phyloP scores from a whole-genome alignment of 2,113 vertebrate genomes.

The Petrocephalus microphthalmus region DNA sequence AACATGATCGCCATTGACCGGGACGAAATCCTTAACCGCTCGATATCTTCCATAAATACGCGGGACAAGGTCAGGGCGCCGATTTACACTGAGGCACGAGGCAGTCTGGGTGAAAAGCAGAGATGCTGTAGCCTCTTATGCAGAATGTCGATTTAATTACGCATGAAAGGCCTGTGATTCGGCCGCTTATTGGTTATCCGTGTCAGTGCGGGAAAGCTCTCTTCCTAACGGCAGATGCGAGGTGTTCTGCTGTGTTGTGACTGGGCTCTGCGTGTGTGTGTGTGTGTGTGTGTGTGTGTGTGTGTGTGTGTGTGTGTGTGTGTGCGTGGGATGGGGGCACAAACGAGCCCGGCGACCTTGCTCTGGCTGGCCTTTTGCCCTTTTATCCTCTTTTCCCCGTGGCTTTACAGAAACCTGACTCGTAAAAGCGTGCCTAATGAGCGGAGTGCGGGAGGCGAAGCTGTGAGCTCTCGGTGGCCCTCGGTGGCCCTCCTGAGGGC shows the following conservation, averaged over 20 bases:
- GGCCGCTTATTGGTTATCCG: neutral
- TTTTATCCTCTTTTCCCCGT: neutral
- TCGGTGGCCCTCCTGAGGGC: neutral
- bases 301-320: neutral
- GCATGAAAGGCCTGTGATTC: neutral
- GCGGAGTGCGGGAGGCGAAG: neutral
- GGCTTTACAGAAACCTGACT: constrained; percentile 7
- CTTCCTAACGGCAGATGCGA: neutral
- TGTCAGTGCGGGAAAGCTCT: neutral
- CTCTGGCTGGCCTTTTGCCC: neutral
- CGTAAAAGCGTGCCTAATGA: constrained; percentile 8
- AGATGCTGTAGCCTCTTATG: too few relatives aligned
- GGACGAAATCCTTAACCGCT: constrained; percentile 1
- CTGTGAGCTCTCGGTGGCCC: neutral
- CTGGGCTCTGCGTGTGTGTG: neutral
- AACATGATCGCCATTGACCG: neutral
- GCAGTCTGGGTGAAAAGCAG: neutral
- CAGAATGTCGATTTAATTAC: neutral
- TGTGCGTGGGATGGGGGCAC: neutral
- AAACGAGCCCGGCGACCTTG: neutral
- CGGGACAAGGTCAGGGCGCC: neutral
- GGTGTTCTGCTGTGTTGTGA: neutral
- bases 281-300: neutral
- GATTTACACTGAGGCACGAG: neutral
- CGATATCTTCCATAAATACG: neutral